Evolutionary conservation across 1,140 invertebrate genomes (phyloP).

Genomic region (Calephelis virginiensis): DNA sequence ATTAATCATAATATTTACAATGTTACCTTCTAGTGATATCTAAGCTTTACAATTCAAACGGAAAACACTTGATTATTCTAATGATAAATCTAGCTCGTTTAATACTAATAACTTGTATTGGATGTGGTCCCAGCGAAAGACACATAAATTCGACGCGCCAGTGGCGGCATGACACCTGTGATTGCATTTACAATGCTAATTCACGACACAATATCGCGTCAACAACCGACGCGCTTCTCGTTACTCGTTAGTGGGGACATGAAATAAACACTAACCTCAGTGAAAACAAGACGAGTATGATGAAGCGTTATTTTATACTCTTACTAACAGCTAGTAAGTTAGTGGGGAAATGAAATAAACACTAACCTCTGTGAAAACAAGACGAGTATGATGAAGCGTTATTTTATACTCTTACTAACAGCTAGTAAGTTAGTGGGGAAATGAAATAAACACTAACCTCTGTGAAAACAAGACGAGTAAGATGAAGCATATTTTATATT

Average conservation of each 20-base stretch:
- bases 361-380: neutral
- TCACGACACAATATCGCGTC: slow-evolving; percentile 65
- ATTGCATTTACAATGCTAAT: slow-evolving; percentile 78
- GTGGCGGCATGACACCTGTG: slow-evolving; percentile 72
- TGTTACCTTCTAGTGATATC: too few relatives aligned
- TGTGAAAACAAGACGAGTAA: neutral
- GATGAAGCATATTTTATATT: neutral
- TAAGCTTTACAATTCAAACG: neutral
- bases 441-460: slow-evolving; percentile 2
- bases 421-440: neutral
- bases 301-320: neutral
- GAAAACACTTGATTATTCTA: neutral
- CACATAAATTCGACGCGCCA: slow-evolving; percentile 71
- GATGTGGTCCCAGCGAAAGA: slow-evolving; percentile 47
- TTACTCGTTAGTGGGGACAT: slow-evolving; percentile 24
- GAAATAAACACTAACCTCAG: slow-evolving; percentile 4
- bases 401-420: too few relatives aligned
- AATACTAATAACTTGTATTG: slow-evolving; percentile 2
- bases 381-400: neutral
- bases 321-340: neutral
- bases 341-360: slow-evolving; percentile 3
- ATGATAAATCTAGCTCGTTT: neutral
- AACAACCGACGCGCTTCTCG: slow-evolving; percentile 48
- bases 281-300: neutral
- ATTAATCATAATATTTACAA: too few relatives aligned